A percentile compares a stretch with the other conserved stretches of the same genome.
phyloP scores from a whole-genome alignment of 2,113 vertebrate species.

The Baryphthengus martii region DNA sequence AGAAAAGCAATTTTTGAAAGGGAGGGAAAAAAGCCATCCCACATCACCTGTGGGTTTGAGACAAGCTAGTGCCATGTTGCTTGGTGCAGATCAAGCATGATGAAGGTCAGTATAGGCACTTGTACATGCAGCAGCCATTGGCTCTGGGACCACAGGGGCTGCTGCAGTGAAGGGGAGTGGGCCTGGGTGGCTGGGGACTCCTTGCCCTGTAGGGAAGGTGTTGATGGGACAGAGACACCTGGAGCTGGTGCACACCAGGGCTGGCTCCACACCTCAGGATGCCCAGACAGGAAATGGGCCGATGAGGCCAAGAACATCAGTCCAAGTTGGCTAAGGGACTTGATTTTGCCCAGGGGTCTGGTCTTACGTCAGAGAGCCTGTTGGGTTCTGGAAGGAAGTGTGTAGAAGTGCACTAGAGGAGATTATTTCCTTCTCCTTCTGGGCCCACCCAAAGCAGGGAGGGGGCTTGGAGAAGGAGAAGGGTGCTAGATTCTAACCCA shows the following conservation, averaged over 20 bases:
- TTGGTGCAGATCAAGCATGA: rapidly evolving
- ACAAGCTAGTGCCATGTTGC: too few relatives aligned
- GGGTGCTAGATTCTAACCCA: not conserved
- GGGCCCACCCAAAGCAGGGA: not conserved
- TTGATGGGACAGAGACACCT: not conserved
- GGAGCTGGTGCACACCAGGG: not conserved
- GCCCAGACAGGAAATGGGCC: not conserved
- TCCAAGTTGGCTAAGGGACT: not conserved
- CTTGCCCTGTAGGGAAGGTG: not conserved
- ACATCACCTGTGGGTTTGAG: not conserved
- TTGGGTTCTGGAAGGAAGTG: rapidly evolving
- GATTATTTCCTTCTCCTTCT: not conserved
- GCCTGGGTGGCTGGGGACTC: rapidly evolving
- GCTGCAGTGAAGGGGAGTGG: rapidly evolving
- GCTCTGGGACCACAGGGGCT: not conserved
- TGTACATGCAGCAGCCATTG: not conserved
- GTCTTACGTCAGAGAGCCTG: not conserved
- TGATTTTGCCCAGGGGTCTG: not conserved
- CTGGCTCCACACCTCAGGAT: not conserved
- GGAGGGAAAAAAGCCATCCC: rapidly evolving
- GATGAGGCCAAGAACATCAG: not conserved
- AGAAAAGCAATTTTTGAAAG: not conserved
- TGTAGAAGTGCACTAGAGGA: not conserved
- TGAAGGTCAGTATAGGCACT: not conserved
- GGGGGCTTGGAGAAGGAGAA: rapidly evolving